Evolutionary conservation across 2,113 vertebrate species (phyloP), one percentile per base, ranked within the genome.

Genomic region (Lethenteron reissneri): DNA sequence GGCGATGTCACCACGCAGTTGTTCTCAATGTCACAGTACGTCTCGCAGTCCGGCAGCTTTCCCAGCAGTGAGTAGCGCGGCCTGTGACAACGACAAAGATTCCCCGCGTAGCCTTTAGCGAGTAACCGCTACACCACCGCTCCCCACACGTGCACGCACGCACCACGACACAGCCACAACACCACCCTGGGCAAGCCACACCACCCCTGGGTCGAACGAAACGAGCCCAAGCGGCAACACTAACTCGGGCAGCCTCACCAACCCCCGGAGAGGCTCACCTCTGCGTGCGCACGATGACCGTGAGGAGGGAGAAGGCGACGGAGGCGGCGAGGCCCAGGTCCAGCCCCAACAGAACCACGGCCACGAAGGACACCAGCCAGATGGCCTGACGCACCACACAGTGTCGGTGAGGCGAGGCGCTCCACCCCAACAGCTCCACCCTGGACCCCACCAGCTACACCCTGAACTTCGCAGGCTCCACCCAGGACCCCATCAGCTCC

Each of bases 41-140:
- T 75, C 2, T 89, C 82, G 0, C 90, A 92, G 71, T 80, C 71
- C 3, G 84, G 76, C 71, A 97, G 74, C 75, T 84, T 86, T 2
- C 91, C 94, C 73, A 97, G 79, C n/a, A 89, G n/a, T 19, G 91
- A 92, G 77, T 97, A 97, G 62, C 73, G 84, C 2, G 94, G 87
- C 58, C 94, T 97, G 80, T 0, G 3, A 71, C 62, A n/a, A 15
- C 62, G 8, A n/a, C 62, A 9, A n/a, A 15, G 21, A 21, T 21
- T 7, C 5, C 41, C 6, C 6, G 41, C 41, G 2, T 5, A 41
- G 41, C 41, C 41, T 41, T 41, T 41, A 41, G 41, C 41, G 41
- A 41, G 41, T 41, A 41, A 41, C 41, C 41, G 41, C 41, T 41
- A 41, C 41, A 41, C 41, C 41, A 41, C 41, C 5, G 41, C 41